Percentiles rank a stretch among this genome's conserved stretches.
Evolutionary conservation across 2,113 vertebrate species (phyloP).

Genomic region (Mus spicilegus): DNA sequence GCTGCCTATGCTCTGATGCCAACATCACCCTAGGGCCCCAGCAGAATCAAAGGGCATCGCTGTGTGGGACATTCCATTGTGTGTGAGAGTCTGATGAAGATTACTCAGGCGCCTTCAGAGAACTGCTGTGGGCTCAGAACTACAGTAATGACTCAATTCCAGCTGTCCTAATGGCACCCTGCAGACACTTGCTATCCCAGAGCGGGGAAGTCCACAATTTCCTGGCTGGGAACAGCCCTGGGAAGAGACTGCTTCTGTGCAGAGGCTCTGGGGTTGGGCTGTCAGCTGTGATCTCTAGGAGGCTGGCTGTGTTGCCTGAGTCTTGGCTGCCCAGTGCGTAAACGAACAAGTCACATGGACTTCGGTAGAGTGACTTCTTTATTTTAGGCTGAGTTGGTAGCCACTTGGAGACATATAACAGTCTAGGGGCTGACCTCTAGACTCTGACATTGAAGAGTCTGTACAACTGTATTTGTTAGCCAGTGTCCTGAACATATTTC

Average conservation of each 20-base stretch:
- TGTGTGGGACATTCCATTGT: background rate
- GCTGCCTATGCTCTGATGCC: background rate
- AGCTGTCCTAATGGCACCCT: background rate
- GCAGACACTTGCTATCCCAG: background rate
- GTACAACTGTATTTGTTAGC: background rate
- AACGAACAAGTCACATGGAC: background rate
- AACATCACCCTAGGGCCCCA: too few relatives aligned
- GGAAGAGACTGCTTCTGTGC: background rate
- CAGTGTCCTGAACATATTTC: background rate
- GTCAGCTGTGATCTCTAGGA: background rate
- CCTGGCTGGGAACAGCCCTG: background rate
- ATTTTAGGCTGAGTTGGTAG: slow-evolving; percentile 41
- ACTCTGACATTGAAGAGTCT: background rate
- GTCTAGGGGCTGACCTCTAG: background rate
- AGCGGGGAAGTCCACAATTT: background rate
- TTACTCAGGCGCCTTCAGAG: background rate
- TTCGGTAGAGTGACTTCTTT: slow-evolving; percentile 45
- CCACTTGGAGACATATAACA: background rate
- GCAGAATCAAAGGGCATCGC: too few relatives aligned
- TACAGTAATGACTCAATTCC: background rate
- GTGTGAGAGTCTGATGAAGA: background rate
- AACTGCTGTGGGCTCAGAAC: background rate
- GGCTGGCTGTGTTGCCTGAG: background rate
- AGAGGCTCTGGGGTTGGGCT: background rate
- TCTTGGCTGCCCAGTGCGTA: background rate